Conservation (phyloP, 2,888 invertebrate genomes). For the Alcis repandata region DNA sequence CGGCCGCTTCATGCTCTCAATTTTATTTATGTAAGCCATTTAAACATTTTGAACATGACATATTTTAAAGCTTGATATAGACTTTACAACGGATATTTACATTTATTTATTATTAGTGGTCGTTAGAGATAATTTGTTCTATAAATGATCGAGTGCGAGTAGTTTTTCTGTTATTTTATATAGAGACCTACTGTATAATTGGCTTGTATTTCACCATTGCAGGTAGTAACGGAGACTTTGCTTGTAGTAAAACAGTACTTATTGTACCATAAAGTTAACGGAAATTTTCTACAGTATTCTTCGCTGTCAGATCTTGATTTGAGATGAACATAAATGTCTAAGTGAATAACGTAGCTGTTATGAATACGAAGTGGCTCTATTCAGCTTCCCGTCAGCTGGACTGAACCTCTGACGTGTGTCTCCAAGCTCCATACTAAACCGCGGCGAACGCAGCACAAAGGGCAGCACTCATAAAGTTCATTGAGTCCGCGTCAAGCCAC, state of each 20-base stretch:
- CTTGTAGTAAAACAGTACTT: background rate
- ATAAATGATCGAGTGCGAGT: conserved; percentile 63
- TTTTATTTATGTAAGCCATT: conserved; percentile 50
- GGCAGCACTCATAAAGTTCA: conserved; percentile 69
- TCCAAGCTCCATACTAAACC: conserved; percentile 29
- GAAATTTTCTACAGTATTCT: background rate
- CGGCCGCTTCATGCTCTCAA: conserved; percentile 51
- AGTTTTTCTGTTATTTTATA: conserved; percentile 60
- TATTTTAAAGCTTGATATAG: conserved; percentile 45
- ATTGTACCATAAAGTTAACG: background rate
- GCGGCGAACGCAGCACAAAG: conserved; percentile 59
- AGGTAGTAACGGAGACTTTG: background rate
- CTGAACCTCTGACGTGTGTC: conserved; percentile 32
- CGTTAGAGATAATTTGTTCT: conserved; percentile 66
- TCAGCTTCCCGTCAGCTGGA: conserved; percentile 42
- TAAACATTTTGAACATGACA: conserved; percentile 43
- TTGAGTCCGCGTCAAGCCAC: conserved; percentile 68
- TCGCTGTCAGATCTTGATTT: conserved; percentile 10
- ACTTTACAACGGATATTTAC: conserved; percentile 45
- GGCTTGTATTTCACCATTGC: conserved; percentile 34
- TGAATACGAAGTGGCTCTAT: conserved; percentile 50
- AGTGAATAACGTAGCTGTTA: conserved; percentile 37
- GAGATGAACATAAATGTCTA: conserved; percentile 15
- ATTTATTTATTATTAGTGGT: conserved; percentile 53
- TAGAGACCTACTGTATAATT: conserved; percentile 40